A percentile compares a stretch with the other conserved stretches of the same genome.
Conservation (phyloP, 2,888 invertebrate species). For the Hedya salicella region DNA sequence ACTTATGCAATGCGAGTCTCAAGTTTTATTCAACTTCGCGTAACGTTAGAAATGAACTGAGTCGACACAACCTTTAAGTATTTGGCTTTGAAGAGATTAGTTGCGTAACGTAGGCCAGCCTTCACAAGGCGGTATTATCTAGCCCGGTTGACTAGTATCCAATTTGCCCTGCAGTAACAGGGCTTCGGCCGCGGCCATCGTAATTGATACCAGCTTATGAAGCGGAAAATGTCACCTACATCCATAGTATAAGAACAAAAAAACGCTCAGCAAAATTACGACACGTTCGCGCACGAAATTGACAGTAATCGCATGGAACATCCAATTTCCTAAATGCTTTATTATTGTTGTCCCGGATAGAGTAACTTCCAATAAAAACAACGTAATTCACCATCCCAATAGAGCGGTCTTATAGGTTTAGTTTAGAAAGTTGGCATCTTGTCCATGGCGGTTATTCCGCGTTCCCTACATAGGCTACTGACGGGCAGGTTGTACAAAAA, state of each 20-base stretch:
- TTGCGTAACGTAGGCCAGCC: constrained; percentile 69
- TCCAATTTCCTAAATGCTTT: constrained; percentile 73
- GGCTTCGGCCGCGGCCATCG: constrained; percentile 78
- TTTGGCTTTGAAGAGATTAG: constrained; percentile 61
- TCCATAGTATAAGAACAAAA: constrained; percentile 60
- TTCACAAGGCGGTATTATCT: constrained; percentile 75
- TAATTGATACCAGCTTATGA: constrained; percentile 78
- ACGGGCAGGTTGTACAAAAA: constrained; percentile 72
- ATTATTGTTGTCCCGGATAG: constrained; percentile 67
- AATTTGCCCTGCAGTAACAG: constrained; percentile 74
- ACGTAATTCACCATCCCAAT: constrained; percentile 75
- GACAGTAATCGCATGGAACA: constrained; percentile 62
- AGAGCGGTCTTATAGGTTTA: constrained; percentile 76
- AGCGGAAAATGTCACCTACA: constrained; percentile 66
- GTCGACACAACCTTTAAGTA: constrained; percentile 57
- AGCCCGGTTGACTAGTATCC: constrained; percentile 75
- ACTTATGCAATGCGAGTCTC: constrained; percentile 50
- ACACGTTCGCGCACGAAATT: constrained; percentile 53
- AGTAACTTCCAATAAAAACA: constrained; percentile 76
- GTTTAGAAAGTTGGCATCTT: constrained; percentile 84
- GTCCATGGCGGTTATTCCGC: constrained; percentile 78
- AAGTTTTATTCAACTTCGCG: constrained; percentile 46
- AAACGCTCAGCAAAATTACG: constrained; percentile 58
- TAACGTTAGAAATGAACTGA: constrained; percentile 36
- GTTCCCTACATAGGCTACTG: constrained; percentile 74